Evolutionary conservation across 2,888 invertebrate genomes (phyloP), one percentile per base, ranked within the genome.

Genomic region (Microctonus hyperodae): DNA sequence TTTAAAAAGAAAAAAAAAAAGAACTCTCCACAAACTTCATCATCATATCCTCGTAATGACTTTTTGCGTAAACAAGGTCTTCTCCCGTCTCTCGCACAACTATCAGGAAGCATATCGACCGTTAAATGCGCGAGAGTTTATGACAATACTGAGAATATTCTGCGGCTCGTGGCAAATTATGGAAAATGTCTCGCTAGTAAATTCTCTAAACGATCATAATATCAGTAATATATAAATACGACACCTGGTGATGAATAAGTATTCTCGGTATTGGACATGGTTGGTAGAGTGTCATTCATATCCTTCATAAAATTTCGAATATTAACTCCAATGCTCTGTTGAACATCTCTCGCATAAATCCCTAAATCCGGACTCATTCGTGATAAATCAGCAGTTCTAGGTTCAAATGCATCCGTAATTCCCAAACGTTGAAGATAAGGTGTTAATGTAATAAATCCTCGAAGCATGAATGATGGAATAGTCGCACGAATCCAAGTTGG

Each of bases 391-490:
- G 91, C 91, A 70, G 90, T 89, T 67, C 91, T 87, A 1, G 94
- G 93, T 82, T 94, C 93, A 80, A 95, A 94, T 55, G 93, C 91
- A 78, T 92, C 90, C 72, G 88, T 86, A 71, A 94, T 89, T 44
- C 93, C 93, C 75, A 94, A 83, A 94, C 94, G 90, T 82, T 93
- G 92, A 70, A 95, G 86, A 77, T 92, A 91, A 61, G 91, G 90
- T n/a, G 94, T 94, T 59, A 95, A 86, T 58, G 90, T 90, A 73
- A 94, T 90, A 75, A 91, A 92, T 56, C 94, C 94, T 70, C 91
- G 91, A 23, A 94, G 87, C 81, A 88, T 90, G 79, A 94, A 94
- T 76, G 92, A 92, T 0, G 94, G 94, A 68, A 95, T 91, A 33
- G 91, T 88, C 0, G 93, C 93, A 73, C 89, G 88, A 13, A 94